Percentiles rank a stretch among this genome's conserved stretches.
Evolutionary conservation across 1,140 invertebrate species (phyloP).

Genomic region (Cardiocondyla obscurior): DNA sequence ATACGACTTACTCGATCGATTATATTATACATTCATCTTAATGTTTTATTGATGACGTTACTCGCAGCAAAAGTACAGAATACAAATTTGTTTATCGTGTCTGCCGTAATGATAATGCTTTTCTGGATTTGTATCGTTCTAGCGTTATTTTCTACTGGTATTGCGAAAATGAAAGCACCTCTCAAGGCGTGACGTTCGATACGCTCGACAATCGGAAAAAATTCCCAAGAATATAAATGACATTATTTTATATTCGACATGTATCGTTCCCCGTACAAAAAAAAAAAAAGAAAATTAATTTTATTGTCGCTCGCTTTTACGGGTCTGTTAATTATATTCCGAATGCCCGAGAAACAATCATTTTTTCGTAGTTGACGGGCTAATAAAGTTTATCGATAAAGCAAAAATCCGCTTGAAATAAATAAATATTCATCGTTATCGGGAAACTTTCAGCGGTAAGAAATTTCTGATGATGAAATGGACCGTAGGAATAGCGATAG

Average conservation of each 20-base stretch:
- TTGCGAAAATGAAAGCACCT: neutral
- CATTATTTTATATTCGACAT: slow-evolving; percentile 30
- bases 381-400: neutral
- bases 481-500: neutral
- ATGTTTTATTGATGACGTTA: neutral
- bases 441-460: neutral
- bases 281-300: slow-evolving; percentile 35
- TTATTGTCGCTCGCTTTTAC: neutral
- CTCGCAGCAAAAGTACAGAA: neutral
- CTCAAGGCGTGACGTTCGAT: neutral
- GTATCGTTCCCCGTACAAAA: neutral
- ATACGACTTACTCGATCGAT: neutral
- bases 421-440: neutral
- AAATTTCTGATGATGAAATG: neutral
- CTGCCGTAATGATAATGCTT: neutral
- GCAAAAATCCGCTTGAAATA: neutral
- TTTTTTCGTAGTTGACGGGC: neutral
- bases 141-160: neutral
- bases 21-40: neutral
- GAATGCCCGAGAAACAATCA: neutral
- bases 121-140: neutral
- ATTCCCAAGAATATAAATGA: neutral
- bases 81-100: neutral
- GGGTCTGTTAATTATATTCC: neutral
- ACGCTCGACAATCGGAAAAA: slow-evolving; percentile 9